phyloP scores from a whole-genome alignment of 2,888 invertebrate genomes.

The Phrixothrix hirtus region DNA sequence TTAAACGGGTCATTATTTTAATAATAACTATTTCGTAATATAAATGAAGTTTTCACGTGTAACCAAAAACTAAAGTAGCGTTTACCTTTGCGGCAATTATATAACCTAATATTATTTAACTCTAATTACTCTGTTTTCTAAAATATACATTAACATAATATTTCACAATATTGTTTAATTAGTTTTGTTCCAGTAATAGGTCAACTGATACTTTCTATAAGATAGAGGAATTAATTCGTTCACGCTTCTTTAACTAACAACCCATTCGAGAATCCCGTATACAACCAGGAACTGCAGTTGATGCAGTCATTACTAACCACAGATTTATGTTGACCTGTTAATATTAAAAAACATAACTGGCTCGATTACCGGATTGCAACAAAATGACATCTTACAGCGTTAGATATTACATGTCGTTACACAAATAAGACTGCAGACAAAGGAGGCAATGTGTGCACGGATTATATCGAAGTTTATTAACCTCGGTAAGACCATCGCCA shows the following conservation, averaged over 20 bases:
- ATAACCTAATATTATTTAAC: not conserved
- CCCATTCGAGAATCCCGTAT: no score
- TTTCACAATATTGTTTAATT: not conserved
- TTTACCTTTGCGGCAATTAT: not conserved
- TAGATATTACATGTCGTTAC: conserved; percentile 27
- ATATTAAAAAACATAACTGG: conserved; percentile 23
- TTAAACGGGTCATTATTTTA: no score
- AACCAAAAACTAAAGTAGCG: not conserved
- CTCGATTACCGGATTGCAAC: conserved; percentile 20
- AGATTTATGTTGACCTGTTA: conserved; percentile 22
- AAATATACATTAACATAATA: not conserved
- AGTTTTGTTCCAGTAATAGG: no score
- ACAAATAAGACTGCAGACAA: conserved; percentile 29
- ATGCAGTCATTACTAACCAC: no score
- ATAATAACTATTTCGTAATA: not conserved
- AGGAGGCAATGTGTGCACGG: conserved; percentile 27
- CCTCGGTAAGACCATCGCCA: conserved; percentile 18
- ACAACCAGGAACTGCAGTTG: no score
- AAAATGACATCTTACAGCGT: conserved; percentile 23
- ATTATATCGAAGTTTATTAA: conserved; percentile 25
- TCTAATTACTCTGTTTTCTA: not conserved
- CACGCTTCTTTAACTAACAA: no score
- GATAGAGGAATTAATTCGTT: no score
- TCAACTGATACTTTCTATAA: no score
- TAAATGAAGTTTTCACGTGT: not conserved